phyloP scores from a whole-genome alignment of 2,797 vertebrate genomes.

The Tenualosa ilisha region DNA sequence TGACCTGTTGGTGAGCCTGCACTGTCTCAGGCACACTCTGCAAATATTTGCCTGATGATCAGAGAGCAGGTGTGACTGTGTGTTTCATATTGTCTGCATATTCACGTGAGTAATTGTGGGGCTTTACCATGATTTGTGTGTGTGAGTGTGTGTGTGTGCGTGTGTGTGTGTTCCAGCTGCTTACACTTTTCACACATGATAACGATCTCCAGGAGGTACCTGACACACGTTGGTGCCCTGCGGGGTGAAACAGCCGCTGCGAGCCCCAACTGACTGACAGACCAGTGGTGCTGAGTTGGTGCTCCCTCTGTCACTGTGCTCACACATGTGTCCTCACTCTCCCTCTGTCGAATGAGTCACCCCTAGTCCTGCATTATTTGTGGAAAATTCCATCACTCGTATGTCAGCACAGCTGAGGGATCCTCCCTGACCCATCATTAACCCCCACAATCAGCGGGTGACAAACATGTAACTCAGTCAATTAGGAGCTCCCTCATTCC shows the following conservation, averaged over 20 bases:
- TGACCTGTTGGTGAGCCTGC: background rate
- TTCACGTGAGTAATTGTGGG: background rate
- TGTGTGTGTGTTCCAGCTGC: background rate
- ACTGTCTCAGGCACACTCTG: background rate
- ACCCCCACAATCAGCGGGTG: background rate
- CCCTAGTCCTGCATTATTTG: background rate
- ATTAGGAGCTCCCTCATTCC: background rate
- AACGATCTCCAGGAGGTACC: background rate
- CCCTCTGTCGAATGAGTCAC: background rate
- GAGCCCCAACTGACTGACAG: background rate
- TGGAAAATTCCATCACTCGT: background rate
- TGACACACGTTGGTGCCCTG: background rate
- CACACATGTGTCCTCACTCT: background rate
- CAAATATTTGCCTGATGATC: background rate
- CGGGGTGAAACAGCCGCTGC: background rate
- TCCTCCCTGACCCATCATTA: background rate
- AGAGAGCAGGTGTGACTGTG: conserved; percentile 11
- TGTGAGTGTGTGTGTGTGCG: background rate
- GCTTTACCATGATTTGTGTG: background rate
- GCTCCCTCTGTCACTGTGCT: background rate
- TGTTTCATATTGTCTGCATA: background rate
- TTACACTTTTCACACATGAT: background rate
- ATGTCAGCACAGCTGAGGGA: background rate
- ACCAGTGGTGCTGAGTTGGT: background rate
- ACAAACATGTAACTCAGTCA: background rate